Evolutionary conservation across 2,888 invertebrate species (phyloP).

Genomic region (Xiphydria camelus): DNA sequence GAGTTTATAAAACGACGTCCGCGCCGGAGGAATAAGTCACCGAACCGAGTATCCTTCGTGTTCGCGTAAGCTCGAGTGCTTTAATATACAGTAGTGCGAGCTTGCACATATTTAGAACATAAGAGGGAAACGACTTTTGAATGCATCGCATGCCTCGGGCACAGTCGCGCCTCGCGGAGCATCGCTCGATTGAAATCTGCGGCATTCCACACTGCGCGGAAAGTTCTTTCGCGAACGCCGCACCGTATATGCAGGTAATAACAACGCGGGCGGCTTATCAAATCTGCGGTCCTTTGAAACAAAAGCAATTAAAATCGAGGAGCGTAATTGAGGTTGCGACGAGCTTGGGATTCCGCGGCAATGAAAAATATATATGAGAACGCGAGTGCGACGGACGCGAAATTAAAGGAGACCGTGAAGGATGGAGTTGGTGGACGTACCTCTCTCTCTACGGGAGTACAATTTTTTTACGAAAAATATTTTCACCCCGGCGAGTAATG

Average conservation of each 20-base stretch:
- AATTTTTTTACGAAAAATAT: too few relatives aligned
- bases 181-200: slow-evolving; percentile 27
- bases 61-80: too few relatives aligned
- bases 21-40: too few relatives aligned
- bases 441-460: too few relatives aligned
- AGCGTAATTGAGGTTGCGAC: slow-evolving; percentile 8
- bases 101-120: neutral
- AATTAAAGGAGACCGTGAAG: too few relatives aligned
- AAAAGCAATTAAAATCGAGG: slow-evolving; percentile 22
- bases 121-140: neutral
- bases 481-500: too few relatives aligned
- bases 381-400: too few relatives aligned
- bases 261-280: slow-evolving; percentile 15
- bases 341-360: neutral
- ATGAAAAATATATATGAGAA: too few relatives aligned
- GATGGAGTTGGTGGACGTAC: too few relatives aligned
- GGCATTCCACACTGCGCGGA: slow-evolving; percentile 24
- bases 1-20: too few relatives aligned
- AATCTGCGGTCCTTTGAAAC: slow-evolving; percentile 12
- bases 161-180: neutral
- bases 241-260: slow-evolving; percentile 10
- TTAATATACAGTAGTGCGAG: too few relatives aligned
- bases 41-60: too few relatives aligned
- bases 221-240: neutral
- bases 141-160: neutral